Percentiles rank a stretch among this genome's conserved stretches.
These are phyloP conservation scores for Macrobrachium nipponense DNA, from an alignment of 1,140 invertebrate genomes.

Conservation along the genomic window DNA sequence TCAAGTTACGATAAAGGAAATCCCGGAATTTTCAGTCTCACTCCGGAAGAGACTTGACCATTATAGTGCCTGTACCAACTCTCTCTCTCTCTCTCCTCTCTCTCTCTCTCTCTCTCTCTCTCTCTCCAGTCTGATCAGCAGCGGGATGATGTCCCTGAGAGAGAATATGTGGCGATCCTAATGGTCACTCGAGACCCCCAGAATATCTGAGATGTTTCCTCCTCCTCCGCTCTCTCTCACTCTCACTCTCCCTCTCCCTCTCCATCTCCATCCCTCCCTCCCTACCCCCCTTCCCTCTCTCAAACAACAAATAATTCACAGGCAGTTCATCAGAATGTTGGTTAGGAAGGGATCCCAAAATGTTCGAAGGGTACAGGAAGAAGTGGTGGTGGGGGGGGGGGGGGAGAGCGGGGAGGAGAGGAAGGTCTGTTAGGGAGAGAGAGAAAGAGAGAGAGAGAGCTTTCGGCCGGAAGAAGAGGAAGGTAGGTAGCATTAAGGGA, in stretches of 20 bases:
- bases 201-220: constrained; percentile 36
- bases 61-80: not conserved
- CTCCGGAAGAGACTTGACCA: not conserved
- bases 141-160: not conserved
- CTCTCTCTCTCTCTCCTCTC: constrained; percentile 10
- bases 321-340: constrained; percentile 5
- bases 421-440: no score
- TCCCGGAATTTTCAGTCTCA: not conserved
- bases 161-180: constrained; percentile 5
- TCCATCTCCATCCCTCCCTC: constrained; percentile 7
- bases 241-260: not conserved
- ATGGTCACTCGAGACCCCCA: constrained; percentile 11
- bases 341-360: no score
- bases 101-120: constrained; percentile 28
- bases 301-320: not conserved
- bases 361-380: no score
- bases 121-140: not conserved
- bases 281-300: not conserved
- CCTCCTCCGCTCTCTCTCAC: not conserved
- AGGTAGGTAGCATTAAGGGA: no score
- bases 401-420: no score
- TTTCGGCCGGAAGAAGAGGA: no score
- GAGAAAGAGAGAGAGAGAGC: no score
- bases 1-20: no score
- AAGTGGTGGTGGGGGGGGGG: no score